Evolutionary conservation across 2,888 invertebrate species (phyloP).

Genomic region (Cantharis lateralis): DNA sequence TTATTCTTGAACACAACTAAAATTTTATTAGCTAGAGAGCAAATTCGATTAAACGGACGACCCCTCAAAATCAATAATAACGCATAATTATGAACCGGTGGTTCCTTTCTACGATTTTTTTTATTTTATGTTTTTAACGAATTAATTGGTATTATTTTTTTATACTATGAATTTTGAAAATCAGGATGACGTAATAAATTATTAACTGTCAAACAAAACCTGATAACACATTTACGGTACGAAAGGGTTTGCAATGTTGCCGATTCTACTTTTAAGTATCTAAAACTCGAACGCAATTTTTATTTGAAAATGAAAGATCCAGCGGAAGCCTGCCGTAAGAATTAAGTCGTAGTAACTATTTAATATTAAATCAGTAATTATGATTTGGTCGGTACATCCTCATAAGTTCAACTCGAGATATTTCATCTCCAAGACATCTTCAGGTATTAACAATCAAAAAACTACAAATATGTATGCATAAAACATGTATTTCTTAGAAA

Average conservation of each 20-base stretch:
- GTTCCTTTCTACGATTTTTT: background rate
- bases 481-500: no score
- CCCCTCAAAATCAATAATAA: background rate
- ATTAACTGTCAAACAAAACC: background rate
- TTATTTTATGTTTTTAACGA: background rate
- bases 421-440: no score
- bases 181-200: background rate
- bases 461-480: no score
- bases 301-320: background rate
- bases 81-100: background rate
- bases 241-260: background rate
- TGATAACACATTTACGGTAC: background rate
- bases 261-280: background rate
- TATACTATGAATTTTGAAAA: constrained; percentile 1
- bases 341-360: no score
- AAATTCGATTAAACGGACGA: background rate
- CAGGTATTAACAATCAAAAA: no score
- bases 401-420: no score
- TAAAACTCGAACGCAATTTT: background rate
- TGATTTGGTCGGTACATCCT: no score
- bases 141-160: background rate
- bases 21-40: background rate
- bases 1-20: background rate
- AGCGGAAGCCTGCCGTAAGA: no score
- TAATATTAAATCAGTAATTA: no score